phyloP scores from a whole-genome alignment of 2,888 invertebrate genomes.

The Brachypalpus laphriformis region DNA sequence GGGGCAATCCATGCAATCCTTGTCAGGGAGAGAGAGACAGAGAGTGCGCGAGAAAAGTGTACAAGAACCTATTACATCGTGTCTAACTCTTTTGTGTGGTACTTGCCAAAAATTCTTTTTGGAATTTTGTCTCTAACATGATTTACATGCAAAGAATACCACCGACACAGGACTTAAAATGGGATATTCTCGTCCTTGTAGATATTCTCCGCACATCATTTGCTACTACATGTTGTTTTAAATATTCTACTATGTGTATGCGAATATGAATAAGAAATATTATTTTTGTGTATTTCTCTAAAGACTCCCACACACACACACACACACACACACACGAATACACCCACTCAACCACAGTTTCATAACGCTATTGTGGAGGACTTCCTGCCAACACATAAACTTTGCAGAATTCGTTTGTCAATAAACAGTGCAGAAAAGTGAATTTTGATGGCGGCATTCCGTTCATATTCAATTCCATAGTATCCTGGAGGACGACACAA shows the following conservation, averaged over 20 bases:
- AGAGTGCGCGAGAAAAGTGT: no score
- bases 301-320: background rate
- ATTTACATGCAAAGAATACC: slow-evolving; percentile 55
- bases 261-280: slow-evolving; percentile 11
- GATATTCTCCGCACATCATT: background rate
- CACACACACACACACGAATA: no score
- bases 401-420: slow-evolving; percentile 57
- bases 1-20: slow-evolving; percentile 34
- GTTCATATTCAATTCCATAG: slow-evolving; percentile 44
- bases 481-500: background rate
- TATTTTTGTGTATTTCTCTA: slow-evolving; percentile 11
- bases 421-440: slow-evolving; percentile 62
- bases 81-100: slow-evolving; percentile 50
- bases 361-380: slow-evolving; percentile 34
- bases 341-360: background rate
- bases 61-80: slow-evolving; percentile 57
- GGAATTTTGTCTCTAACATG: slow-evolving; percentile 56
- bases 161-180: background rate
- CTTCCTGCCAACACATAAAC: slow-evolving; percentile 41
- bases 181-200: slow-evolving; percentile 8
- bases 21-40: background rate
- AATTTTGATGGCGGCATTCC: slow-evolving; percentile 48
- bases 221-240: slow-evolving; percentile 8
- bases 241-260: slow-evolving; percentile 11
- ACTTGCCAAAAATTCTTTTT: slow-evolving; percentile 60